Percentiles rank a stretch among this genome's conserved stretches.
These are phyloP conservation scores for Oxyruncus cristatus DNA, from an alignment of 2,113 vertebrate genomes.

Conservation along the genomic window DNA sequence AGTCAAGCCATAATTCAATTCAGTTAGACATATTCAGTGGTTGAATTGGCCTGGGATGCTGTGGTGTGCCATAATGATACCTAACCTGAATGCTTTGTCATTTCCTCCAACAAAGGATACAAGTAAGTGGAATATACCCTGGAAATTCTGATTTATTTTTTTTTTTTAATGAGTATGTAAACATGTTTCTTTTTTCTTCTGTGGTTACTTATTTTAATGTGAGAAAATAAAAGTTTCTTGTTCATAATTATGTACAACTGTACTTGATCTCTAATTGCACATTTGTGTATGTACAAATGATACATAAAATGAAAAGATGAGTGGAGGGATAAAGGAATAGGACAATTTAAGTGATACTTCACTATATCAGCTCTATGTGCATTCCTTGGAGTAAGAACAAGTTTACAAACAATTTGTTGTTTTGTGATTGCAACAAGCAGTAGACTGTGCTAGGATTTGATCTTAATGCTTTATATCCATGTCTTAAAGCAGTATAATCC, in stretches of 20 bases:
- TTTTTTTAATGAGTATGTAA: not conserved
- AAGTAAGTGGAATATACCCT: not conserved
- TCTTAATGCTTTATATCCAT: not conserved
- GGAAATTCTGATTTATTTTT: not conserved
- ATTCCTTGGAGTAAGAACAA: not conserved
- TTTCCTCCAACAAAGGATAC: not conserved
- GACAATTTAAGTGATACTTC: not conserved
- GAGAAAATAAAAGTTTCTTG: not conserved
- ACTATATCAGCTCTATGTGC: not conserved
- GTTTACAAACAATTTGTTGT: not conserved
- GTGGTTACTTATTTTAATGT: not conserved
- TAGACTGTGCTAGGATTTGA: not conserved
- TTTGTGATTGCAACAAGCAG: not conserved
- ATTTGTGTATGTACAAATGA: not conserved
- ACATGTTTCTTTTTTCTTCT: not conserved
- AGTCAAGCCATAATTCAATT: not conserved
- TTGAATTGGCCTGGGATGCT: not conserved
- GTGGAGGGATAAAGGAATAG: not conserved
- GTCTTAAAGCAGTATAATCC: not conserved
- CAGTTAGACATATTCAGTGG: not conserved
- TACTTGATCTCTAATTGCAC: not conserved
- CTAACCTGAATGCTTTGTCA: accelerated
- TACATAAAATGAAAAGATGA: not conserved
- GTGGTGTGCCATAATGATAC: accelerated
- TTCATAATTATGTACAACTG: not conserved